Evolutionary conservation across 2,888 invertebrate species (phyloP).

Genomic region (Tortricodes alternella): DNA sequence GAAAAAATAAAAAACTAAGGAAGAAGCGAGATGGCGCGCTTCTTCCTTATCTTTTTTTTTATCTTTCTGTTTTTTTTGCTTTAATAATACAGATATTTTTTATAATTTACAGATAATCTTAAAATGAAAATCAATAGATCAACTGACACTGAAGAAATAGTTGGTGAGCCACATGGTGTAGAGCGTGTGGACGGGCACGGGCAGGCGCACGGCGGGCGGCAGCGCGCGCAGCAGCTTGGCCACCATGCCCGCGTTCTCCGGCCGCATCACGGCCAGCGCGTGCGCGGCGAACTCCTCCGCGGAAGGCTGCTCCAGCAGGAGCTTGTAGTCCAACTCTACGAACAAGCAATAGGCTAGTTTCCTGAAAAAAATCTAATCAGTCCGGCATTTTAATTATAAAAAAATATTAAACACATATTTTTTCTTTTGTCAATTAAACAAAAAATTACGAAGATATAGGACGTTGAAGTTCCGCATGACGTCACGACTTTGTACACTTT

Average conservation of each 20-base stretch:
- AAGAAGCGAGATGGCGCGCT: too few relatives aligned
- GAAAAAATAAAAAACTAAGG: too few relatives aligned
- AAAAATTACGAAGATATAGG: too few relatives aligned
- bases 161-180: constrained; percentile 71
- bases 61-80: too few relatives aligned
- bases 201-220: constrained; percentile 56
- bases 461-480: too few relatives aligned
- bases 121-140: background rate
- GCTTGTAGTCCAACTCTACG: constrained; percentile 52
- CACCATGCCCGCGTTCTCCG: constrained; percentile 68
- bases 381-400: too few relatives aligned
- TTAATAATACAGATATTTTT: too few relatives aligned
- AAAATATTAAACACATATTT: too few relatives aligned
- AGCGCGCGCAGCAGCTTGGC: constrained; percentile 67
- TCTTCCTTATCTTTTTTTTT: too few relatives aligned
- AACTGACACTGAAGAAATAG: constrained; percentile 73
- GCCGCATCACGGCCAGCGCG: constrained; percentile 51
- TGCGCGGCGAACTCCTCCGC: constrained; percentile 49
- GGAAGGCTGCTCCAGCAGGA: constrained; percentile 57
- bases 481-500: too few relatives aligned
- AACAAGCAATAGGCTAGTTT: background rate
- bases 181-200: constrained; percentile 55
- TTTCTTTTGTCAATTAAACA: too few relatives aligned
- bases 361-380: too few relatives aligned
- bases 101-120: background rate